Base-by-base conservation (phyloP, 1,140 invertebrate species). In the Ooceraea biroi region DNA sequence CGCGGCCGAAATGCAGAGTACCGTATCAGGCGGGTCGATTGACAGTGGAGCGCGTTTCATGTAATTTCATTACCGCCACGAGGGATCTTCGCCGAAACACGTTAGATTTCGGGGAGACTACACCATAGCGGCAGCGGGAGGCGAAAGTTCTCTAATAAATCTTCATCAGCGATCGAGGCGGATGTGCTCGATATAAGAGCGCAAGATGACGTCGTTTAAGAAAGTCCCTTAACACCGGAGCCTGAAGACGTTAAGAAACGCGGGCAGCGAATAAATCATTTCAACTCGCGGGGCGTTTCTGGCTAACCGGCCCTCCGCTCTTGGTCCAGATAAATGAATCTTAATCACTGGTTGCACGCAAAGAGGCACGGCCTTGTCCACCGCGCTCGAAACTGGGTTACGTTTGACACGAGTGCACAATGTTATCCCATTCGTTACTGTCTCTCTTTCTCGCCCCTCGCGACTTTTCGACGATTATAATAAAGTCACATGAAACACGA, bases 111-210 rank as follows among this genome's bases (percentile, higher is more conserved):
- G 27, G 30, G 2, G 25, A 14, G 46, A 68, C 22, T 11, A 19
- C 19, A 17, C 14, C n/a, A 19, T 0, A 14, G 22, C 0, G 4
- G 30, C 52, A 52, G 30, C 17, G 58, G 48, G 12, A 46, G 30
- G n/a, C 58, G 50, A 80, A 69, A 80, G 65, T 69, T 19, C 11
- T 19, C n/a, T n/a, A 60, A 85, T 83, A 85, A 74, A 63, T 83
- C 50, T 57, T 55, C 41, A 65, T 61, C 41, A 82, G 41, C 61
- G 48, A 57, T 55, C 58, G 77, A 80, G 48, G 58, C 73, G 65
- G 48, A 72, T 68, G 69, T 74, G 14, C 68, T 25, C 52, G 61
- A 68, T 78, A 58, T 84, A 57, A 84, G 71, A 60, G 61, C 27
- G 27, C 82, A 17, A 7, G 11, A 61, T 74, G 69, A 60, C 61